Conservation (phyloP, 2,113 vertebrate genomes). For the Phoenicopterus ruber region DNA sequence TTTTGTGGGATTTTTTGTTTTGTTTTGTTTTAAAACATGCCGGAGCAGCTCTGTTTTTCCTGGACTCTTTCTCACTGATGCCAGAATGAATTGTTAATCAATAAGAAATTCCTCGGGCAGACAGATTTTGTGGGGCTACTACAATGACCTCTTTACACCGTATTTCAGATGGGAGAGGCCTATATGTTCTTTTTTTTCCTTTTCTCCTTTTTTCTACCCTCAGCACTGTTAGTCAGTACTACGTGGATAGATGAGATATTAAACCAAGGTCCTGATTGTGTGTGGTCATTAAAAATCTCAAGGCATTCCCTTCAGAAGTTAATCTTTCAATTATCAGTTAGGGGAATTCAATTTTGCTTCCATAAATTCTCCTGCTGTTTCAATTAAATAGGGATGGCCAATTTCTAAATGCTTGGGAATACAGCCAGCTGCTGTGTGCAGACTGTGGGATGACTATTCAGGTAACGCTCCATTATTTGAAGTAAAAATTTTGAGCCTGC, state of each 20-base stretch:
- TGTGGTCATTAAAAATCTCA: constrained; percentile 26
- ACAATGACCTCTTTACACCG: not conserved
- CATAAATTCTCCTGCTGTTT: constrained; percentile 26
- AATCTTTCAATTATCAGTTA: constrained; percentile 35
- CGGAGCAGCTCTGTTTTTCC: constrained; percentile 10
- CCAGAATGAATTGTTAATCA: constrained; percentile 22
- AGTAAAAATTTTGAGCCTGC: not conserved
- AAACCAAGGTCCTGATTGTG: not conserved
- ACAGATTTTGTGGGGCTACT: not conserved
- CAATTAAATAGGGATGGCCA: constrained; percentile 21
- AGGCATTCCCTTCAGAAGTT: constrained; percentile 19
- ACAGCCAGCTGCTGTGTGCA: not conserved
- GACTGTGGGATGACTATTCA: not conserved
- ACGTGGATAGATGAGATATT: not conserved
- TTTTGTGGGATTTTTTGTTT: not conserved
- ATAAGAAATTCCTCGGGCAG: not conserved
- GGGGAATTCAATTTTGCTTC: constrained; percentile 13
- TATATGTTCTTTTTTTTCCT: not conserved
- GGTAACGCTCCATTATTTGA: not conserved
- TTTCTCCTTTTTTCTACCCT: not conserved
- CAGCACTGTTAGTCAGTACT: not conserved
- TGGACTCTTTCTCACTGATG: constrained; percentile 11
- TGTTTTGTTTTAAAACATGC: not conserved
- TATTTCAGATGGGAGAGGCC: not conserved
- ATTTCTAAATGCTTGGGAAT: constrained; percentile 37